Evolutionary conservation across 2,113 vertebrate genomes (phyloP), one percentile per base, ranked within the genome.

Genomic region (Peromyscus leucopus): DNA sequence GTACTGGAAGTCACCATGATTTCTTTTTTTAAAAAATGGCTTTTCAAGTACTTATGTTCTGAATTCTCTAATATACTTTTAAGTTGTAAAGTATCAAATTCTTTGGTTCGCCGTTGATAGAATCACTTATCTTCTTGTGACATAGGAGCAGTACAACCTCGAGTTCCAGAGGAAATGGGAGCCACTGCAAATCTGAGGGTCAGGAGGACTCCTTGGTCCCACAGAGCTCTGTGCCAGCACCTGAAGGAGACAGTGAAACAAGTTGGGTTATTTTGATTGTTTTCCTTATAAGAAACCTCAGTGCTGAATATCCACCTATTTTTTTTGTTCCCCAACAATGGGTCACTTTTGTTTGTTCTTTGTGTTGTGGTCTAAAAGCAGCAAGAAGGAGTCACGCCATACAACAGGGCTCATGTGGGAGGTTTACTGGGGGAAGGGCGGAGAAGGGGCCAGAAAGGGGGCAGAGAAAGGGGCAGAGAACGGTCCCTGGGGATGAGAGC

Each of bases 141-240:
- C 98, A 55, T 97, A 99, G 99, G 99, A 99, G 99, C 98, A 99
- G 99, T 97, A 99, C 99, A 95, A 98, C 99, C 39, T 99, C 99
- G 95, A 99, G 99, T 97, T 99, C 99, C 76, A 99, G 99, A 98
- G 99, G 99, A 93, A 98, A 98, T 83, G 99, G 99, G 95, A 99
- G 98, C 97, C 99, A 98, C 39, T 98, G 98, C 97, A 99, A 99
- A 97, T 90, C 98, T 28, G 99, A 98, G n/a, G 98, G 98, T 88
- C 97, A 98, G 15, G 98, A 97, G 8, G 98, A 98, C 31, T 76
- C 97, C 55, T 94, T 98, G 24, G 98, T 92, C 94, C 84, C 98
- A 84, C 98, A 98, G 89, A 91, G 94, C 95, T 72, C 93, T 2
- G 1, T 97, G 33, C 98, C 96, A 39, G 96, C 97, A 22, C 96